Conservation (phyloP, 2,113 vertebrate species). For the Cervus canadensis region DNA sequence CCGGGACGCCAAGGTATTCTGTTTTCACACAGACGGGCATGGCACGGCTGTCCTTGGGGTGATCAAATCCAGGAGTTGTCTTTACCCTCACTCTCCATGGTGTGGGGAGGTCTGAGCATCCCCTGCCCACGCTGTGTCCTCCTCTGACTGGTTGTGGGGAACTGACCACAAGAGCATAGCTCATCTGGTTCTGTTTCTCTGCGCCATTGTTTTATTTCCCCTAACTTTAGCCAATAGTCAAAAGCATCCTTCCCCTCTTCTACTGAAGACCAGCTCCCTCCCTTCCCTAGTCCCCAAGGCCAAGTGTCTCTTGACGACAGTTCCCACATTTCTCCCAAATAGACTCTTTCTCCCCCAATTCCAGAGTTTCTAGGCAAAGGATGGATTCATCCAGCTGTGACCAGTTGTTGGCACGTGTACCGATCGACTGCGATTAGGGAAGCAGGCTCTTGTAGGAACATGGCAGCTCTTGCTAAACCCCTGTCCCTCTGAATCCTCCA, state of each 20-base stretch:
- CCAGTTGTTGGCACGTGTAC: too few relatives aligned
- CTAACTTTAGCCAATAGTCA: not conserved
- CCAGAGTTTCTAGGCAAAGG: not conserved
- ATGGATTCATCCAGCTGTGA: fast-evolving
- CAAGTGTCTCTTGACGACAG: not conserved
- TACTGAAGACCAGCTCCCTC: too few relatives aligned
- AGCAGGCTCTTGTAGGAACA: not conserved
- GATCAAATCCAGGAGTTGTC: not conserved
- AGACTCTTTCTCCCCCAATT: not conserved
- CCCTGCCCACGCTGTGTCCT: not conserved
- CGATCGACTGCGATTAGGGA: fast-evolving
- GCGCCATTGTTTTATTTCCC: fast-evolving
- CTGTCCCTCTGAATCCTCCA: not conserved
- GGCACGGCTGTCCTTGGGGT: not conserved
- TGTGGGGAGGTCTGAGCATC: too few relatives aligned
- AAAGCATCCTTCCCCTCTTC: not conserved
- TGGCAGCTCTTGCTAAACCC: not conserved
- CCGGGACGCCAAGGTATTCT: constrained; percentile 82
- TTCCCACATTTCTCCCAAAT: not conserved
- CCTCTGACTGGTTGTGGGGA: fast-evolving
- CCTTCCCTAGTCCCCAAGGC: not conserved
- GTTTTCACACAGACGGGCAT: not conserved
- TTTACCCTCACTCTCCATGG: fast-evolving
- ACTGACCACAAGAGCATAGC: not conserved
- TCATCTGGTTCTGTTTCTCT: fast-evolving